phyloP scores from a whole-genome alignment of 2,888 invertebrate species.

The Coenonympha arcania region DNA sequence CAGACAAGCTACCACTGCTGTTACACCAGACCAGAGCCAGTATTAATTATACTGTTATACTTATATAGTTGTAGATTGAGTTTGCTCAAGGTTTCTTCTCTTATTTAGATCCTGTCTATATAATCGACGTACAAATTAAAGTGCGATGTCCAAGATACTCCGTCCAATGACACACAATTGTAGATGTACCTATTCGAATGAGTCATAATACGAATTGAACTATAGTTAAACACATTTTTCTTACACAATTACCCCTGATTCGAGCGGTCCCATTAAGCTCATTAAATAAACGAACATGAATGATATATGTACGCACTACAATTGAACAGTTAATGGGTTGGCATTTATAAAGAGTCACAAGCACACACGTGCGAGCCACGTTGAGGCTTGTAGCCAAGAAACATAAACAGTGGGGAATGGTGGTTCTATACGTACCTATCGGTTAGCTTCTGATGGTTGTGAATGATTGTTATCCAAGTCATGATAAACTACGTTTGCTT shows the following conservation, averaged over 20 bases:
- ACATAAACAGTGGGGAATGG: slow-evolving; percentile 21
- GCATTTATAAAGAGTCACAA: slow-evolving; percentile 9
- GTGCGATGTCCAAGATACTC: too few species aligned
- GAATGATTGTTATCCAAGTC: neutral
- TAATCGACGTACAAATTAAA: too few species aligned
- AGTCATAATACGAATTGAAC: slow-evolving; percentile 6
- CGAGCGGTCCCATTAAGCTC: slow-evolving; percentile 13
- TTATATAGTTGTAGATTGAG: too few species aligned
- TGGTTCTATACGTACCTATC: neutral
- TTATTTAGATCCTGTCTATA: too few species aligned
- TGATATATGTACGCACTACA: slow-evolving; percentile 9
- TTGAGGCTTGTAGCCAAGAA: slow-evolving; percentile 33
- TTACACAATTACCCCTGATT: slow-evolving; percentile 16
- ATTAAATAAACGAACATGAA: slow-evolving; percentile 16
- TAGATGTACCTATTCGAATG: neutral
- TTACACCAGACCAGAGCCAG: too few species aligned
- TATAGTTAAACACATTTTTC: slow-evolving; percentile 7
- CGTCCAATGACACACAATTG: neutral
- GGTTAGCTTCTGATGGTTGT: neutral
- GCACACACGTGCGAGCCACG: slow-evolving; percentile 40
- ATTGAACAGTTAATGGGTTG: slow-evolving; percentile 11
- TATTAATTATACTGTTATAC: too few species aligned
- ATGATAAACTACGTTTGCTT: neutral
- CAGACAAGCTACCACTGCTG: too few species aligned
- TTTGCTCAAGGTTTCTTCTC: too few species aligned